Base-by-base conservation (phyloP, 2,888 invertebrate species). In the Osedax fenrisi region DNA sequence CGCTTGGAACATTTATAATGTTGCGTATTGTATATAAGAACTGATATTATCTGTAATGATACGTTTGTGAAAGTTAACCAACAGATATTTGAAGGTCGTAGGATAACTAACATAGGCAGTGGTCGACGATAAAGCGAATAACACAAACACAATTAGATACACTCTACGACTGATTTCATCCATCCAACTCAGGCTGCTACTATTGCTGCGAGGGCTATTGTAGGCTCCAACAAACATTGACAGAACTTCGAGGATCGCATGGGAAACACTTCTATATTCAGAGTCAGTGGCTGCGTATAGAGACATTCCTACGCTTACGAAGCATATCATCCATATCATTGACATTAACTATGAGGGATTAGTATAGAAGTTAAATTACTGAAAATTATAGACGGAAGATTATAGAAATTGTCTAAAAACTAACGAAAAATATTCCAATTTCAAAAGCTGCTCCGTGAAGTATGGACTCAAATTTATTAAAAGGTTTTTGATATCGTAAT, bases 41-140 rank as follows among this genome's bases (percentile, higher is more conserved):
- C 80, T 3, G 83, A 81, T 25, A 83, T 78, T 68, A 81, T 80
- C 84, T 84, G 78, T 2, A 77, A 77, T n/a, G n/a, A n/a, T n/a
- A n/a, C n/a, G n/a, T n/a, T n/a, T n/a, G 56, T 13, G 56, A 10
- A 56, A 13, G 56, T 17, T 56, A n/a, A 56, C 13, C 56, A 56
- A 10, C 56, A n/a, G n/a, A n/a, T n/a, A n/a, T n/a, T n/a, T n/a
- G n/a, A n/a, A n/a, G n/a, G n/a, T n/a, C n/a, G n/a, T n/a, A n/a
- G 41, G 17, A 41, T 56, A 25, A 81, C 83, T 82, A 79, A 84
- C 83, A 78, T 83, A 83, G n/a, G 80, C 77, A 0, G 80, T 78
- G 27, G 83, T 78, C n/a, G 82, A 77, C 27, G 81, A 82, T 23
- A 79, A 76, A 1, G 77, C 80, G 74, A 82, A 80, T n/a, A 81